Conservation (phyloP, 2,113 vertebrate genomes). For the Melanerpes formicivorus region DNA sequence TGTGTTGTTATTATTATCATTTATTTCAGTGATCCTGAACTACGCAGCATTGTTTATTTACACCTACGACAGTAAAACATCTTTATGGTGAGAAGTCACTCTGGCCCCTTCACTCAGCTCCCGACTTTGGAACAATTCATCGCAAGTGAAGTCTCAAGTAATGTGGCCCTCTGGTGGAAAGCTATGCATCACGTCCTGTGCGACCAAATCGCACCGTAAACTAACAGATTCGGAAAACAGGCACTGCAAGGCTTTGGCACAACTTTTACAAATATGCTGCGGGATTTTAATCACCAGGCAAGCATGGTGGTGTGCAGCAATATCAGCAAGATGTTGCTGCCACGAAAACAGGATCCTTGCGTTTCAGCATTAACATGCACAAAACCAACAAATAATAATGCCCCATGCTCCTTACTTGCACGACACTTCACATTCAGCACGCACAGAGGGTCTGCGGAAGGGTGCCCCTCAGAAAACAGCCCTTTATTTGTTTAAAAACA, state of each 20-base stretch:
- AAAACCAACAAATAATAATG: constrained; percentile 59
- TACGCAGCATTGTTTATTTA: constrained; percentile 50
- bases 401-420: constrained; percentile 20
- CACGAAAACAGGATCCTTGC: background rate
- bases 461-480: constrained; percentile 1
- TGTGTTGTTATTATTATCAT: background rate
- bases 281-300: constrained; percentile 57
- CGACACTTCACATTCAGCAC: constrained; percentile 10
- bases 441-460: background rate
- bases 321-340: constrained; percentile 1
- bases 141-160: constrained; percentile 81
- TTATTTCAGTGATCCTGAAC: background rate
- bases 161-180: constrained; percentile 98
- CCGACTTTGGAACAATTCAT: constrained; percentile 75
- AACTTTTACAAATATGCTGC: constrained; percentile 52
- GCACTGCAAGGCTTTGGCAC: constrained; percentile 58
- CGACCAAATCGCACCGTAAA: constrained; percentile 57
- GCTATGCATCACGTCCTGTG: constrained; percentile 67
- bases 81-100: constrained; percentile 69
- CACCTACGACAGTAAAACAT: constrained; percentile 37
- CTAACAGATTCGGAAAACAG: constrained; percentile 63
- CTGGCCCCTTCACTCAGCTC: constrained; percentile 72
- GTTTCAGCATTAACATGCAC: constrained; percentile 15
- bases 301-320: background rate
- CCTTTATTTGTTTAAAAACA: constrained; percentile 66